These are phyloP conservation scores for Darevskia nairensis DNA, from an alignment of 2,797 vertebrate species.

Conservation along the genomic window DNA sequence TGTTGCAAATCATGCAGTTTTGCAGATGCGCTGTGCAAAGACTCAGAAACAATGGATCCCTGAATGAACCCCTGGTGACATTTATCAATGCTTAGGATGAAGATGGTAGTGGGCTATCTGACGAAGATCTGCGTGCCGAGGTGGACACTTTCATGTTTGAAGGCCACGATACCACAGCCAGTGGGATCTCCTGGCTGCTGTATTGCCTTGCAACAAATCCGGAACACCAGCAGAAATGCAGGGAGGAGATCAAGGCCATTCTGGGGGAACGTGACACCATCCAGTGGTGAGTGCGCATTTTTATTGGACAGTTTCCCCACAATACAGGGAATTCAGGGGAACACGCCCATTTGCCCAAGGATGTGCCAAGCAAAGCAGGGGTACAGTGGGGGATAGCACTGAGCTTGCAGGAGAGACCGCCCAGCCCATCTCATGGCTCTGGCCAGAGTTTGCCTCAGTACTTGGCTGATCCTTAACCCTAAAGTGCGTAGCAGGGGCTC, in stretches of 20 bases:
- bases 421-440: not conserved
- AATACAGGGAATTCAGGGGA: not conserved
- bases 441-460: not conserved
- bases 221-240: constrained; percentile 86
- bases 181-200: constrained; percentile 84
- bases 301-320: not conserved
- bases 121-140: constrained; percentile 83
- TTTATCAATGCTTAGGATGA: constrained; percentile 79
- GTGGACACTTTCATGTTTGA: constrained; percentile 91
- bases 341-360: not conserved
- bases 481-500: not conserved
- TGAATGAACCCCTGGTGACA: not conserved
- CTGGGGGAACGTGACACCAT: constrained; percentile 78
- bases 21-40: not conserved
- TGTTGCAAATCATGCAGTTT: not conserved
- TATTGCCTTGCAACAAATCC: constrained; percentile 86
- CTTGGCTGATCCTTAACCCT: not conserved
- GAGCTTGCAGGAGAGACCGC: not conserved
- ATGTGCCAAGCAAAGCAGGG: not conserved
- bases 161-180: constrained; percentile 87
- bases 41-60: not conserved
- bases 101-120: constrained; percentile 80
- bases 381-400: not conserved
- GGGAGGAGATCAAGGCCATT: constrained; percentile 81
- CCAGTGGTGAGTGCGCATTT: constrained; percentile 83